phyloP scores from a whole-genome alignment of 2,888 invertebrate genomes.

The Eupithecia subumbrata region DNA sequence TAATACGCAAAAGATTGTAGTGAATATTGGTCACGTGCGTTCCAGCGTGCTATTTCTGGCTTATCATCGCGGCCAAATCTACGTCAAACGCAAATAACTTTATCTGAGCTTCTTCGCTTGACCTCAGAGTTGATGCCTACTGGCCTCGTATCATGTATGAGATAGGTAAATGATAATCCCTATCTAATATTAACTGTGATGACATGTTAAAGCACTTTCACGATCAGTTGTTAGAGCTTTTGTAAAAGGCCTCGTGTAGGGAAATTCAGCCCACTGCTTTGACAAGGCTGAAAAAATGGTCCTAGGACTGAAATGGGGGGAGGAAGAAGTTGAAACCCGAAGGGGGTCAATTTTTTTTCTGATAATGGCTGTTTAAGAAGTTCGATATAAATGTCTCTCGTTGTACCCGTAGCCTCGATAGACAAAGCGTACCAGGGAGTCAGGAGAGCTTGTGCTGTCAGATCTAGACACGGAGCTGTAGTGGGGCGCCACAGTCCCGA shows the following conservation, averaged over 20 bases:
- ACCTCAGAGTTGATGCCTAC: slow-evolving; percentile 15
- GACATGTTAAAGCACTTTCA: not conserved
- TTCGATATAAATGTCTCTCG: no score
- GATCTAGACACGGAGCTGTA: slow-evolving; percentile 57
- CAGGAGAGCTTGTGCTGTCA: slow-evolving; percentile 55
- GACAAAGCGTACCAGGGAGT: slow-evolving; percentile 55
- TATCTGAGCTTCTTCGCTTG: slow-evolving; percentile 22
- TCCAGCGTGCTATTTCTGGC: not conserved
- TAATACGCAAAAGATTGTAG: not conserved
- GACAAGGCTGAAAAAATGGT: no score
- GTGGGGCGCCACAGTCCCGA: slow-evolving; percentile 47
- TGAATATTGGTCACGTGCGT: not conserved
- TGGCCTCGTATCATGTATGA: slow-evolving; percentile 13
- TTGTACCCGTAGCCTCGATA: not conserved
- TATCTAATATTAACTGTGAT: not conserved
- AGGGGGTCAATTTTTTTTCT: no score
- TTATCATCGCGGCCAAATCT: slow-evolving; percentile 17
- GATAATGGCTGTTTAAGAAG: no score
- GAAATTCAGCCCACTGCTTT: not conserved
- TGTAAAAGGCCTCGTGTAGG: not conserved
- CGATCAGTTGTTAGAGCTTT: not conserved
- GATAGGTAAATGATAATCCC: not conserved
- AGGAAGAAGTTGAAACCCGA: no score
- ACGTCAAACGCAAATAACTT: slow-evolving; percentile 26
- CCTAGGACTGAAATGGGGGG: no score